Evolutionary conservation across 2,113 vertebrate species (phyloP), one percentile per base, ranked within the genome.

Genomic region (Condylura cristata): DNA sequence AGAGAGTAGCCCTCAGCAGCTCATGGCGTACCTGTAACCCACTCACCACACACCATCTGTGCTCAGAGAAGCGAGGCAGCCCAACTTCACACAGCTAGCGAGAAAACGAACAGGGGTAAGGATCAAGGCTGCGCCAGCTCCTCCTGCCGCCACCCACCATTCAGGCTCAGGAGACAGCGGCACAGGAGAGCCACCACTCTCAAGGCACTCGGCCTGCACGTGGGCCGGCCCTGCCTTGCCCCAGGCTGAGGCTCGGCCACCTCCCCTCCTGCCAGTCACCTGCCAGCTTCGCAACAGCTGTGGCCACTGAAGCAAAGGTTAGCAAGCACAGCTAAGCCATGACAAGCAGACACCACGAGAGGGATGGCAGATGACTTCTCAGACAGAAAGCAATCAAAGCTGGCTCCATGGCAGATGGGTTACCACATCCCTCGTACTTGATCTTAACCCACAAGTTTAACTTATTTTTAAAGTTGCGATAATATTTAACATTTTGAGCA

Each of bases 21-120:
- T 79, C 11, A 8, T 28, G 78, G 94, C 89, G 61, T 91, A 93
- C 71, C 95, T 95, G 86, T 10, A 61, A 94, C 79, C 94, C 96
- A 83, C 56, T 81, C 94, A 84, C 65, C 71, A 89, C 48, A 79
- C 68, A 71, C 83, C 94, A 93, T 63, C 80, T 75, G 86, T 85
- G 93, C 75, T 94, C 93, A 92, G 95, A 89, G 89, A 94, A 70
- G 60, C 56, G 11, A 86, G 83, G 78, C 63, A 39, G 70, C 86
- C 79, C 95, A 79, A 72, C 12, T 39, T 41, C 89, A 96, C 91
- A 91, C 46, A 94, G 93, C 94, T 76, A 94, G 70, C 37, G 32
- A 95, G 89, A 94, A 65, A 94, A 96, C 3, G 93, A 90, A 92
- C 93, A 94, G 61, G 86, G 48, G 76, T 74, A 37, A 95, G 88